phyloP scores from a whole-genome alignment of 1,140 invertebrate species.

The Mycetomoellerius zeteki region DNA sequence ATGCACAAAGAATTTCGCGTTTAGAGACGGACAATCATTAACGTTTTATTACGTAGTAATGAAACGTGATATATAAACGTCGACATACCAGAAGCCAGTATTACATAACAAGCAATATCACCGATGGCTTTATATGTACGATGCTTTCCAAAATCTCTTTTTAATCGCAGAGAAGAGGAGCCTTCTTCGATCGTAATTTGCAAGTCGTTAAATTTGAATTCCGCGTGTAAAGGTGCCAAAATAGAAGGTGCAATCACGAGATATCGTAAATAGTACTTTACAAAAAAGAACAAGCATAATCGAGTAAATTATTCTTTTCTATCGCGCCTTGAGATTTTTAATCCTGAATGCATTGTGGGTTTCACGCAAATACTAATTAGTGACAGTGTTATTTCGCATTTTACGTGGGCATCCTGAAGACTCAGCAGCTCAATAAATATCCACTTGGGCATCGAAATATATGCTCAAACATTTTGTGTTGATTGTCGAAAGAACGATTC shows the following conservation, averaged over 20 bases:
- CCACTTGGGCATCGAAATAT: slow-evolving; percentile 20
- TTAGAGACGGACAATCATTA: slow-evolving; percentile 86
- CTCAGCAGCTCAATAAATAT: slow-evolving; percentile 54
- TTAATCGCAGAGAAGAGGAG: neutral
- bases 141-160: slow-evolving; percentile 44
- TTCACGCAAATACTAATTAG: neutral
- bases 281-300: slow-evolving; percentile 38
- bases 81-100: slow-evolving; percentile 84
- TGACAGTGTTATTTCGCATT: slow-evolving; percentile 58
- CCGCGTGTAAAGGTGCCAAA: slow-evolving; percentile 81
- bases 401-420: slow-evolving; percentile 75
- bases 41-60: slow-evolving; percentile 79
- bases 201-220: slow-evolving; percentile 39
- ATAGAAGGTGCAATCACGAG: slow-evolving; percentile 79
- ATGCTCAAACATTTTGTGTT: slow-evolving; percentile 19
- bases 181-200: slow-evolving; percentile 45
- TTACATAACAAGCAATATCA: slow-evolving; percentile 79
- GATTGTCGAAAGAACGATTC: neutral
- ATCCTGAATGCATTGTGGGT: neutral
- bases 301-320: slow-evolving; percentile 71
- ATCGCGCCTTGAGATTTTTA: slow-evolving; percentile 40
- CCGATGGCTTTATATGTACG: slow-evolving; percentile 37
- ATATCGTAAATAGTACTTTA: slow-evolving; percentile 49
- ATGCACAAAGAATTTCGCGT: slow-evolving; percentile 87
- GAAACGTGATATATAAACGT: slow-evolving; percentile 61